Base-by-base conservation (phyloP, 2,797 vertebrate genomes). In the Scolopax rusticola region DNA sequence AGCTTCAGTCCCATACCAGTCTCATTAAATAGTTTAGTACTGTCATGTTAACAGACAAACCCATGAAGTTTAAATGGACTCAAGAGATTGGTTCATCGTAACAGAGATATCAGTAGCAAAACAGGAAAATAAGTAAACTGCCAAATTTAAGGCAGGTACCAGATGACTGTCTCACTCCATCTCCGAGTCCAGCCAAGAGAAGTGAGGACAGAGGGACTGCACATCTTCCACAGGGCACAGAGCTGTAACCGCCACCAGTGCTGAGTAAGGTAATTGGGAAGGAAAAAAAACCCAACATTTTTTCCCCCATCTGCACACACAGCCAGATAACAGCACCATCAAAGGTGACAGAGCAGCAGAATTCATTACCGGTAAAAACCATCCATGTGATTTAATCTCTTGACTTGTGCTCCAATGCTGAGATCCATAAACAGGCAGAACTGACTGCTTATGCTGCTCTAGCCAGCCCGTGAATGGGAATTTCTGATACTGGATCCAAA, bases 401-500 rank as follows among this genome's bases (percentile, higher is more conserved):
- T 47, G 36, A 50, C 59, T 12, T 74, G 57, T 19, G 54, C 32
- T 73, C 38, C 47, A 86, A 74, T 4, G n/a, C 65, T 9, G 36
- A 92, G 60, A 53, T 19, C 54, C 75, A 56, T 17, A 10, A 86
- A 40, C 11, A 69, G 64, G 24, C 69, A 81, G 51, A 67, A 60
- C 59, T 27, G 30, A 15, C 27, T 54, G 11, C 14, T 51, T 63
- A 19, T 59, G 20, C 50, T 86, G 69, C 48, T 57, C 18, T 4
- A 30, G 32, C 71, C 48, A 77, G 41, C 43, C 54, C 21, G 1
- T 25, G 6, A 91, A 51, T 0, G 2, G 71, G 51, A 83, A 85
- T 83, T 89, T 89, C 60, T 77, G 54, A 84, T 80, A 78, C 81
- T 67, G 51, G 41, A 70, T 89, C 78, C 93, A 91, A 87, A 96